phyloP scores from a whole-genome alignment of 2,888 invertebrate species.

The Microchrysa polita region DNA sequence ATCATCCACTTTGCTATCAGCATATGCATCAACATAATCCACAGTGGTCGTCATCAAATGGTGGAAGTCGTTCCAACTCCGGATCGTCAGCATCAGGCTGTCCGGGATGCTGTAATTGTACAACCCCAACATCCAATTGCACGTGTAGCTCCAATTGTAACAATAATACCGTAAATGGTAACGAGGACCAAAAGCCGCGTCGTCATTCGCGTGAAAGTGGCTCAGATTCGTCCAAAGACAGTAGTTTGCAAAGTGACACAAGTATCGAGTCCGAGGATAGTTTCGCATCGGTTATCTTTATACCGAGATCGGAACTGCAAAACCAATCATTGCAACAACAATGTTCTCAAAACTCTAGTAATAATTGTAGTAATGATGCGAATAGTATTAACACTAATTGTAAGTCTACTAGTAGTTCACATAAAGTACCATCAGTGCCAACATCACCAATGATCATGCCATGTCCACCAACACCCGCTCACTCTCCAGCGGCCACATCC shows the following conservation, averaged over 20 bases:
- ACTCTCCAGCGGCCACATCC: constrained; percentile 62
- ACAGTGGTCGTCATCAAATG: constrained; percentile 29
- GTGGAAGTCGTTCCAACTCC: constrained; percentile 32
- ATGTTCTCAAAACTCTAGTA: constrained; percentile 38
- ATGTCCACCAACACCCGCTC: constrained; percentile 64
- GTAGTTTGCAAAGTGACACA: constrained; percentile 91
- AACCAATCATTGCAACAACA: constrained; percentile 47
- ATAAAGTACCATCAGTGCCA: constrained; percentile 74
- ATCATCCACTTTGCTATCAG: constrained; percentile 50
- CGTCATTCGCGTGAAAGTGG: constrained; percentile 87
- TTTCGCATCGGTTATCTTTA: constrained; percentile 91
- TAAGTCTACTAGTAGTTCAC: constrained; percentile 51
- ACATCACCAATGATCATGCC: constrained; percentile 72
- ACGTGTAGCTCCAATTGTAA: constrained; percentile 52
- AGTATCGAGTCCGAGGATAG: constrained; percentile 94
- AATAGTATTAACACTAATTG: constrained; percentile 48
- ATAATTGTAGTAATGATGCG: constrained; percentile 48
- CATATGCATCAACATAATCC: constrained; percentile 50
- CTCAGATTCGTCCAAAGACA: constrained; percentile 87
- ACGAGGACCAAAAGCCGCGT: constrained; percentile 69
- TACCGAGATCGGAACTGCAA: constrained; percentile 78
- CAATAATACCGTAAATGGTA: constrained; percentile 57
- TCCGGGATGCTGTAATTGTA: constrained; percentile 25
- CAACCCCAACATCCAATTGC: constrained; percentile 50
- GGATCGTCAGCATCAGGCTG: constrained; percentile 28